These are phyloP conservation scores for Colinus virginianus DNA, from an alignment of 2,113 vertebrate genomes.

Conservation along the genomic window DNA sequence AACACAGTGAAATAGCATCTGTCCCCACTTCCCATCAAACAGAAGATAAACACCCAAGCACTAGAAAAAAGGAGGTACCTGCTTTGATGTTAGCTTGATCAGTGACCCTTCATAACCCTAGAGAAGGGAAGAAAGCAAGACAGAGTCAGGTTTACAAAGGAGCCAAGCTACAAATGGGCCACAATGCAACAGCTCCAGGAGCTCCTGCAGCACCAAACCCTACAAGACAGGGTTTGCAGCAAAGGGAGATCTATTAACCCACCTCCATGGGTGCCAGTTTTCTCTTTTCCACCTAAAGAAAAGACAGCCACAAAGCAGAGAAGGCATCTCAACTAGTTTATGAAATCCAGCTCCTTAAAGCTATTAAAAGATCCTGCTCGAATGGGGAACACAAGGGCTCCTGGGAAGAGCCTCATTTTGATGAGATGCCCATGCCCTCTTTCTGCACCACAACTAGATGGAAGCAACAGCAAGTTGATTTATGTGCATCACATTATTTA, in stretches of 20 bases:
- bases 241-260: background rate
- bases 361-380: background rate
- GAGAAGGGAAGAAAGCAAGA: conserved; percentile 61
- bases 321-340: background rate
- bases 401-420: background rate
- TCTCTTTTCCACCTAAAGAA: background rate
- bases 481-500: background rate
- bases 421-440: background rate
- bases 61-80: conserved; percentile 81
- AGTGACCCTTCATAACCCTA: conserved; percentile 99
- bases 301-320: background rate
- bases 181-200: accelerated
- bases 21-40: background rate
- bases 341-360: background rate
- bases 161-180: background rate
- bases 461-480: background rate
- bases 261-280: background rate
- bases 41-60: background rate
- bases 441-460: background rate
- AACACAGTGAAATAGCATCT: background rate
- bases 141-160: background rate
- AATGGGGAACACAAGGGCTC: background rate
- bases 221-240: background rate
- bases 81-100: conserved; percentile 99
- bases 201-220: background rate